phyloP scores from a whole-genome alignment of 2,113 vertebrate species.

The Gnathonemus longibarbis region DNA sequence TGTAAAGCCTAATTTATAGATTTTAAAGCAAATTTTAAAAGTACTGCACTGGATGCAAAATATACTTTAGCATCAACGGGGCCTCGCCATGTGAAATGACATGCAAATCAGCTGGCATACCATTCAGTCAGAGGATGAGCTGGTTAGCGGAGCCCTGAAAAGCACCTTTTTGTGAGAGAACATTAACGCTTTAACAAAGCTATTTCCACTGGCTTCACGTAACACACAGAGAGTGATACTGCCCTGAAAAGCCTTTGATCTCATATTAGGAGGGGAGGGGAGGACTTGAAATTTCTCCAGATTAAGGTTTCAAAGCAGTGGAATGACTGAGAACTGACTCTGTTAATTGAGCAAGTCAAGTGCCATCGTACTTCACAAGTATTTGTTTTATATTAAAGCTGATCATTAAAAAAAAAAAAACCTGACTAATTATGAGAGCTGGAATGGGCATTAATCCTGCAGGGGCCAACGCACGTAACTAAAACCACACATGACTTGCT shows the following conservation, averaged over 20 bases:
- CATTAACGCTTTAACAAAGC: constrained; percentile 41
- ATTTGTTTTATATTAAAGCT: constrained; percentile 43
- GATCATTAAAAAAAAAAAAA: constrained; percentile 42
- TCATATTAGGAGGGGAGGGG: constrained; percentile 39
- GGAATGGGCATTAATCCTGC: constrained; percentile 41
- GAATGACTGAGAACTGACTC: constrained; percentile 44
- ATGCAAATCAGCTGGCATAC: constrained; percentile 36
- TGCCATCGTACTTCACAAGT: constrained; percentile 37
- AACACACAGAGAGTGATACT: constrained; percentile 34
- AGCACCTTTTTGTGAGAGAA: constrained; percentile 37
- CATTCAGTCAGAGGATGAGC: constrained; percentile 33
- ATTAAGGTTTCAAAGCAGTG: constrained; percentile 43
- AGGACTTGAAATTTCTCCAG: constrained; percentile 43
- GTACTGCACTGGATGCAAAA: background rate
- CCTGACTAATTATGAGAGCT: constrained; percentile 41
- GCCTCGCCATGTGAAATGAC: constrained; percentile 25
- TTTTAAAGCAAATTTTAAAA: background rate
- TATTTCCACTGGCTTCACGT: constrained; percentile 41
- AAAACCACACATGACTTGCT: background rate
- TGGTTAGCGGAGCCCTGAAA: constrained; percentile 43
- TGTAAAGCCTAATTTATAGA: background rate
- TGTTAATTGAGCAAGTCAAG: constrained; percentile 43
- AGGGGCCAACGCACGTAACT: constrained; percentile 14
- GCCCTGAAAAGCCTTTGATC: constrained; percentile 48
- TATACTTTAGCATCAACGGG: constrained; percentile 27